These are phyloP conservation scores for Rousettus madagascariensis DNA, from an alignment of 2,797 vertebrate genomes.

Conservation along the genomic window DNA sequence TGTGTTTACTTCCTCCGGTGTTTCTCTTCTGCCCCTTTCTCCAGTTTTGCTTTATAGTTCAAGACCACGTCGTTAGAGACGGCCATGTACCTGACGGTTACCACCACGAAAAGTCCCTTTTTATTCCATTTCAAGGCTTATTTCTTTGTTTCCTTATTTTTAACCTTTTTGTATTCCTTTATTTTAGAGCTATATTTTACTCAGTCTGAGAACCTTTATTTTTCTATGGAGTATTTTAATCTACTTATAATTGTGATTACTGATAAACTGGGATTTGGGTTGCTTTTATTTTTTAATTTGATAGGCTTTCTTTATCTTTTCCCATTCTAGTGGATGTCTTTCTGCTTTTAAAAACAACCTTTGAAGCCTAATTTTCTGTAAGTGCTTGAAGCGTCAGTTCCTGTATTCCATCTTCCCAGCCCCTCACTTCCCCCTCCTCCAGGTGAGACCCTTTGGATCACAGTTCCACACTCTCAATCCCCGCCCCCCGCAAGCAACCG, in stretches of 20 bases:
- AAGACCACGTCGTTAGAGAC: neutral
- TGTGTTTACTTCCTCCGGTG: too few relatives aligned
- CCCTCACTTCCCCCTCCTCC: too few relatives aligned
- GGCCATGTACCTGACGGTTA: neutral
- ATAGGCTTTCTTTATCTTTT: neutral
- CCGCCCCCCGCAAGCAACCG: rapidly evolving
- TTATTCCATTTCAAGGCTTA: neutral
- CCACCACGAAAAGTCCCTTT: neutral
- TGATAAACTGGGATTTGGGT: neutral
- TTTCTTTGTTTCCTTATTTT: neutral
- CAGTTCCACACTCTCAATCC: rapidly evolving
- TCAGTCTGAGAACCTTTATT: neutral
- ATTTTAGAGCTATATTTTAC: neutral
- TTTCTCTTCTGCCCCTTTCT: neutral
- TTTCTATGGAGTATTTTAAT: neutral
- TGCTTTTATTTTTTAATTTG: neutral
- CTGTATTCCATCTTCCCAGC: too few relatives aligned
- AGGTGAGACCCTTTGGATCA: rapidly evolving
- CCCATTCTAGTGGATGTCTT: neutral
- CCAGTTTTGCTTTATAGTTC: neutral
- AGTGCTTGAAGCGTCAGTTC: too few relatives aligned
- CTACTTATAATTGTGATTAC: neutral
- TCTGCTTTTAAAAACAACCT: neutral
- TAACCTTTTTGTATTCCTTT: neutral
- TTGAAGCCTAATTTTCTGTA: neutral